phyloP scores from a whole-genome alignment of 2,888 invertebrate species.

The Exocentrus adspersus region DNA sequence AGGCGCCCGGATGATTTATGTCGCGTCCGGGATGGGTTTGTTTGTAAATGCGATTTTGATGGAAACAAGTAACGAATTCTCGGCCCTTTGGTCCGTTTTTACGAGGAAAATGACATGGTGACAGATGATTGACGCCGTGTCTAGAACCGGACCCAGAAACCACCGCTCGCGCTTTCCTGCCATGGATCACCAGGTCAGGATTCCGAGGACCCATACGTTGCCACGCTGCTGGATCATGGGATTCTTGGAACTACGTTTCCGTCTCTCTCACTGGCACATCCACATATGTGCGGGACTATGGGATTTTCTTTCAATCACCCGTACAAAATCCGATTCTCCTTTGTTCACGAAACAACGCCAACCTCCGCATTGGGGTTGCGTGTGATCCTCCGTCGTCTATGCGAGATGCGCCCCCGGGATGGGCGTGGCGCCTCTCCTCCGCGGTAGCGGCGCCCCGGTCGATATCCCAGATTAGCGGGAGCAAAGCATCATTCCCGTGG shows the following conservation, averaged over 20 bases:
- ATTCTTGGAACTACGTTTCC: no score
- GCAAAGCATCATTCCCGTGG: constrained; percentile 21
- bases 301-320: no score
- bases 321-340: neutral
- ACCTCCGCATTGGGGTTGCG: neutral
- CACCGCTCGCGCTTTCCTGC: no score
- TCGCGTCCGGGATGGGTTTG: constrained; percentile 25
- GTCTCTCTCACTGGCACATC: no score
- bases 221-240: no score
- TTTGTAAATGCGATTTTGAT: constrained; percentile 23
- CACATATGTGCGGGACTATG: no score
- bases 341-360: constrained; percentile 1
- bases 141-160: no score
- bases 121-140: no score
- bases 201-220: no score
- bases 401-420: constrained; percentile 12
- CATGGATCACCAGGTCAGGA: no score
- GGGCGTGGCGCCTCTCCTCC: constrained; percentile 9
- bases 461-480: constrained; percentile 21
- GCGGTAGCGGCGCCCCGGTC: constrained; percentile 12
- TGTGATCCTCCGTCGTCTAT: no score
- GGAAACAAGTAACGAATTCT: constrained; percentile 29
- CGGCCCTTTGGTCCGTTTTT: constrained; percentile 23
- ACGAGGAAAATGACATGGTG: no score
- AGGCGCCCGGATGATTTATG: constrained; percentile 24